Evolutionary conservation across 2,113 vertebrate species (phyloP).

Genomic region (Larimichthys crocea): DNA sequence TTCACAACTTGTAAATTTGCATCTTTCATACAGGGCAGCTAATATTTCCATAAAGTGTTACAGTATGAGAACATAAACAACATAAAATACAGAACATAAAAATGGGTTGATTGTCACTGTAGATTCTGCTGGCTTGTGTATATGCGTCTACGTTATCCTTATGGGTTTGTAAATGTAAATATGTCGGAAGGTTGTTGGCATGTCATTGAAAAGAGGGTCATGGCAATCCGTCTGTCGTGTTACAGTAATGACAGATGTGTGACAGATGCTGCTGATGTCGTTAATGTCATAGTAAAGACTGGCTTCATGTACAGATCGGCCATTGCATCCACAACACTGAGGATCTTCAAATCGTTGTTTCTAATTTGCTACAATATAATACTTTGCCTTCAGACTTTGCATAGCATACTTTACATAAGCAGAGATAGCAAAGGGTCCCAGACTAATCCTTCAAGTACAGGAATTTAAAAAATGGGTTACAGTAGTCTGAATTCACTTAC

Average conservation of each 20-base stretch:
- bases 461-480: neutral
- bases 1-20: neutral
- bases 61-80: neutral
- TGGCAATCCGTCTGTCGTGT: conserved; percentile 18
- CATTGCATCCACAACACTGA: neutral
- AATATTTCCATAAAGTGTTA: neutral
- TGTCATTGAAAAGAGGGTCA: conserved; percentile 6
- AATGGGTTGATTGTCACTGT: neutral
- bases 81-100: neutral
- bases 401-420: neutral
- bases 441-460: neutral
- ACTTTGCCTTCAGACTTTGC: neutral
- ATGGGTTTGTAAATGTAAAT: neutral
- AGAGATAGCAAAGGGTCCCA: neutral
- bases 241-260: conserved; percentile 36
- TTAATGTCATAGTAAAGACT: conserved; percentile 10
- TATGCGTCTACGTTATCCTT: neutral
- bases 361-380: neutral
- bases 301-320: neutral
- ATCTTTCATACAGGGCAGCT: neutral
- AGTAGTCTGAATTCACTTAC: neutral
- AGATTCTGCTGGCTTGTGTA: neutral
- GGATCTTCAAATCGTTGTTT: neutral
- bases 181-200: neutral
- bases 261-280: conserved; percentile 39